Evolutionary conservation across 2,113 vertebrate species (phyloP), one percentile per base, ranked within the genome.

Genomic region (Pterocles gutturalis): DNA sequence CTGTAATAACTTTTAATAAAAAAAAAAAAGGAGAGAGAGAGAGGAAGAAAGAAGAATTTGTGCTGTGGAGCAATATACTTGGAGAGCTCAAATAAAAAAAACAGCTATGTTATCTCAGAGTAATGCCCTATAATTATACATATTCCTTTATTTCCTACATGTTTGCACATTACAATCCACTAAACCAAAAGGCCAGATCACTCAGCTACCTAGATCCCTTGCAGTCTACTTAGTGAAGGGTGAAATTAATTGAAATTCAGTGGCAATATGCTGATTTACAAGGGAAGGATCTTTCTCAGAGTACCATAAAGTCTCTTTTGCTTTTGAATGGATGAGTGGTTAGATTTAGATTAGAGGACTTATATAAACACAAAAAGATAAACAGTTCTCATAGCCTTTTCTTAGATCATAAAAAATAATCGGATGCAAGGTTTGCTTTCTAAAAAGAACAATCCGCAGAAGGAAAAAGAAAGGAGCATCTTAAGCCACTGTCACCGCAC

Each of bases 211-310:
- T 78, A 65, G 66, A 88, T 93, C 49, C 46, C 58, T 83, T 46
- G 65, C 31, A 87, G 48, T 22, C 31, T 90, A 89, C 38, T 79
- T 78, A 90, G 61, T n/a, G 80, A 95, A 82, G 43, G 28, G 57
- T 94, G 83, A 94, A 97, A 97, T 92, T 71, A 90, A 89, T 83
- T 96, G 80, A 95, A 95, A 93, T 95, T 95, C 83, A 93, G 25
- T 41, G 65, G 51, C 0, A 3, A 92, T 94, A 67, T 60, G 29
- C 55, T 93, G 88, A 90, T 95, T 96, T 92, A 92, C 69, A 91
- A 94, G 70, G 1, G 0, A 45, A 96, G 24, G 33, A 79, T 93
- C 91, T 87, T 93, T 77, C 57, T 89, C 33, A 54, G 86, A 87
- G 69, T 61, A 72, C 73, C 29, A 38, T 12, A 95, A 83, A 89